phyloP scores from a whole-genome alignment of 2,888 invertebrate species.

The Drosophila imparisetae region DNA sequence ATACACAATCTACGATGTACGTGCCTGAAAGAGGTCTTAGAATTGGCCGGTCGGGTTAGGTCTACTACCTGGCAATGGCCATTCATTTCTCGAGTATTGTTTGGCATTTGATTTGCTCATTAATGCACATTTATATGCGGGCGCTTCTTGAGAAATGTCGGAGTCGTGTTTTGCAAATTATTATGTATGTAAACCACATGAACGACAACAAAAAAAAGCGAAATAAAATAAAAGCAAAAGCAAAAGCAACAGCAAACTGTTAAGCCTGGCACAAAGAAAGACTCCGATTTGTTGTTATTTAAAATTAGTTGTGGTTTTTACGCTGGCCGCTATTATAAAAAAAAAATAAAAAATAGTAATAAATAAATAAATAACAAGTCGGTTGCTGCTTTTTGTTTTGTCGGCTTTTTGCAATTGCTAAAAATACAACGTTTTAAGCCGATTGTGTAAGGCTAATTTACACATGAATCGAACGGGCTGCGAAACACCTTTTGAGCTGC shows the following conservation, averaged over 20 bases:
- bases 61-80: conserved; percentile 20
- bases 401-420: conserved; percentile 74
- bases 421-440: conserved; percentile 70
- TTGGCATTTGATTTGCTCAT: conserved; percentile 63
- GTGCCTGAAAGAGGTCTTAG: conserved; percentile 34
- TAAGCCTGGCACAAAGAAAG: conserved; percentile 31
- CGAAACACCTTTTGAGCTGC: conserved; percentile 43
- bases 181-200: conserved; percentile 32
- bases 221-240: conserved; percentile 19
- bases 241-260: conserved; percentile 16
- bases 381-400: conserved; percentile 26
- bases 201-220: neutral
- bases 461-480: conserved; percentile 69
- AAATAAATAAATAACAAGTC: conserved; percentile 50
- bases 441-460: conserved; percentile 79
- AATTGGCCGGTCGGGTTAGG: conserved; percentile 24
- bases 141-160: conserved; percentile 62
- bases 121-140: conserved; percentile 60
- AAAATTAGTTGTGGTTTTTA: conserved; percentile 69
- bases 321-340: conserved; percentile 36
- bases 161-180: conserved; percentile 55
- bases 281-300: conserved; percentile 57
- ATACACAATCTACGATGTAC: conserved; percentile 15
- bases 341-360: conserved; percentile 19
- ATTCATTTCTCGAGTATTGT: conserved; percentile 24